These are phyloP conservation scores for Amblyopsis rosae DNA, from an alignment of 2,113 vertebrate species.

Conservation along the genomic window DNA sequence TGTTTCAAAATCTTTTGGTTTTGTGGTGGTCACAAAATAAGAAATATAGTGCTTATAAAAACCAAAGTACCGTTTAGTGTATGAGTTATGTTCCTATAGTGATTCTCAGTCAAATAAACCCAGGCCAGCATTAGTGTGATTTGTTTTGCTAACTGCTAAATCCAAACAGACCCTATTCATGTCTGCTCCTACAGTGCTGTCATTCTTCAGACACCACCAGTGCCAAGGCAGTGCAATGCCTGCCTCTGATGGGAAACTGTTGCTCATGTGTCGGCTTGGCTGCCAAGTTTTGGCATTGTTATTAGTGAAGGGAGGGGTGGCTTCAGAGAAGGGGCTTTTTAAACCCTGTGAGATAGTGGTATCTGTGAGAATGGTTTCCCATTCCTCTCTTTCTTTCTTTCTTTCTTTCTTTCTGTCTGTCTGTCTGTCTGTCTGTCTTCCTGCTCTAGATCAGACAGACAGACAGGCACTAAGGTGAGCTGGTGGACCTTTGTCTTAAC, in stretches of 20 bases:
- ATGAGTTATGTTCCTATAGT: conserved; percentile 2
- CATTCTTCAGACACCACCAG: conserved; percentile 68
- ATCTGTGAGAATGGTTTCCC: conserved; percentile 70
- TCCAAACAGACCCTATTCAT: conserved; percentile 63
- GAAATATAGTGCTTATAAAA: no score
- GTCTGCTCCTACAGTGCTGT: conserved; percentile 70
- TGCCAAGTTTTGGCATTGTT: conserved; percentile 81
- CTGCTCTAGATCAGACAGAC: conserved; percentile 64
- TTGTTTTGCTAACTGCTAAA: not conserved
- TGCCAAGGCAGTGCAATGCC: conserved; percentile 74
- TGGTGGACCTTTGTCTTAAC: conserved; percentile 65
- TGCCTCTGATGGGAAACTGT: conserved; percentile 79
- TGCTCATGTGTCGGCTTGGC: conserved; percentile 71
- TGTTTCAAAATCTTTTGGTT: no score
- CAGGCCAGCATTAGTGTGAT: conserved; percentile 41
- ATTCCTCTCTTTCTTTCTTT: conserved; percentile 42
- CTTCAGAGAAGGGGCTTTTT: conserved; percentile 70
- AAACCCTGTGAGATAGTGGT: conserved; percentile 76
- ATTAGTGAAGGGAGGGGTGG: conserved; percentile 31
- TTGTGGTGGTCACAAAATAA: no score
- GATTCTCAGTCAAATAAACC: conserved; percentile 24
- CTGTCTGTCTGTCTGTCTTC: conserved; percentile 28
- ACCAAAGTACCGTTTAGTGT: not conserved
- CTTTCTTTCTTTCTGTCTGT: conserved; percentile 28
- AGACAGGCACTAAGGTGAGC: conserved; percentile 60